phyloP scores from a whole-genome alignment of 2,113 vertebrate genomes.

The Bostrychus sinensis region DNA sequence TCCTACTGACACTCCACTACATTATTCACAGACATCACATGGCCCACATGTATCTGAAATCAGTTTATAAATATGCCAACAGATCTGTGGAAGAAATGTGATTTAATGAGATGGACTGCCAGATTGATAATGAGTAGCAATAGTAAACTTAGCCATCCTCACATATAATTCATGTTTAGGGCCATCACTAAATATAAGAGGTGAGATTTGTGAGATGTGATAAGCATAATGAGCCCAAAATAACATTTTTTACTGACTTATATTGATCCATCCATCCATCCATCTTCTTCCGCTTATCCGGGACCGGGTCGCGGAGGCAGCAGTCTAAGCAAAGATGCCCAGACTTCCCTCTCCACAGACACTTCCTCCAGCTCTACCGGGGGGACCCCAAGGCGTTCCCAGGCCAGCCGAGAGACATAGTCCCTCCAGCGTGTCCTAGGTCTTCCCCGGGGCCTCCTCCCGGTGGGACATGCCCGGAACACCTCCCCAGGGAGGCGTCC shows the following conservation, averaged over 20 bases:
- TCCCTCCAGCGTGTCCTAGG: no score
- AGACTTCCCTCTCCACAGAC: no score
- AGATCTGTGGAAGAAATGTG: not conserved
- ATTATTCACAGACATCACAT: conserved; percentile 42
- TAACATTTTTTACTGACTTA: not conserved
- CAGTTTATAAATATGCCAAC: conserved; percentile 14
- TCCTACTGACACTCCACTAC: conserved; percentile 11
- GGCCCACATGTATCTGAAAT: conserved; percentile 4
- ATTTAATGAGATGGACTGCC: not conserved
- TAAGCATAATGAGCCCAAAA: not conserved
- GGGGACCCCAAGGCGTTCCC: no score
- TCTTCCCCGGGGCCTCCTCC: no score
- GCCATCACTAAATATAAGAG: not conserved
- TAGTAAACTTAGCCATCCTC: not conserved
- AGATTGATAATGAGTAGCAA: not conserved
- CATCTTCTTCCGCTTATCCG: no score
- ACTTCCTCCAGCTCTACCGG: no score
- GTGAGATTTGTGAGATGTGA: not conserved
- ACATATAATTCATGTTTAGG: not conserved
- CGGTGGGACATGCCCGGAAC: no score
- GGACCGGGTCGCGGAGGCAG: no score
- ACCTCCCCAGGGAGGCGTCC: no score
- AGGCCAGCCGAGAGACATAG: no score
- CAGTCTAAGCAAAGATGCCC: no score
- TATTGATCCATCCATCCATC: no score